Base-by-base conservation (phyloP, 2,888 invertebrate species). In the Apomyelois bistriatella region DNA sequence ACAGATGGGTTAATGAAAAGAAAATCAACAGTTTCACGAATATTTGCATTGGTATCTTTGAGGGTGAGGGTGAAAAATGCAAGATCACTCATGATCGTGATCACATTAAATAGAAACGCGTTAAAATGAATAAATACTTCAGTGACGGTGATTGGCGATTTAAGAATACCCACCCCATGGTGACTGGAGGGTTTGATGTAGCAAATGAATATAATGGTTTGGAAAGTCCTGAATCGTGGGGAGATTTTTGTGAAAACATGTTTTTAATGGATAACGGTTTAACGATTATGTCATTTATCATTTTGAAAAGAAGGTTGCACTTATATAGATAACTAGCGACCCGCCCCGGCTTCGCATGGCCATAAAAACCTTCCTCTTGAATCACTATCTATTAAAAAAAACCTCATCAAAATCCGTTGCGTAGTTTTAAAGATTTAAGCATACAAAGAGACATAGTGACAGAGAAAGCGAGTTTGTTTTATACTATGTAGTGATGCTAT, bases 61-160 rank as follows among this genome's bases (percentile, higher is more conserved):
- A 15, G 32, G 32, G 46, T 32, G 46, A 46, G 46, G 46, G 46
- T 32, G 46, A 32, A 46, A 46, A 46, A 46, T 32, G 46, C 46
- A 32, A 46, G 32, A 46, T 46, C 46, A 46, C 35, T 32, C 7
- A 12, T 46, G 15, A 13, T 46, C 32, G 46, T 46, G 46, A 46
- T 46, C 46, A 15, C 10, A 46, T 46, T 32, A 46, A 46, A 32
- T 15, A 15, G 15, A 32, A 46, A 7, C 30, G 15, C 16, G 46
- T 32, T 46, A 32, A 46, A 46, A 32, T 32, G 32, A 32, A 46
- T 46, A 46, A 46, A 46, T 46, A 46, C 43, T 46, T 46, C 5
- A 13, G 12, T n/a, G 30, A 9, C 8, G 30, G 43, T 30, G 46
- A 46, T 46, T 46, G 32, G 46, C 46, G 13, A 46, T 46, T 46